Evolutionary conservation across 1,140 invertebrate species (phyloP), one percentile per base, ranked within the genome.

Genomic region (Rhizoglyphus robini): DNA sequence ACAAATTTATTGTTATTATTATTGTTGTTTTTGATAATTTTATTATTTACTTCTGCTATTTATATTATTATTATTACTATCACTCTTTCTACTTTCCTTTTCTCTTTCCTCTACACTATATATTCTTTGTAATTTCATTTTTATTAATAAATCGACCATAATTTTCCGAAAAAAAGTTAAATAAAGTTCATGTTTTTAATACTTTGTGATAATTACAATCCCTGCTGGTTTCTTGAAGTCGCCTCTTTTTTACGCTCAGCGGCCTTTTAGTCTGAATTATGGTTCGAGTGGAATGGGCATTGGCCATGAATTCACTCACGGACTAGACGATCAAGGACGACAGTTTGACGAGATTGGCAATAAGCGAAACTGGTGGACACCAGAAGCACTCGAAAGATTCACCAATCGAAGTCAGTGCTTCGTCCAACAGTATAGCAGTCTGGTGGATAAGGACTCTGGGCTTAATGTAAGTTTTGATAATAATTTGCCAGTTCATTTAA

Each of bases 91-190:
- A n/a, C n/a, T n/a, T n/a, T n/a, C n/a, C n/a, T n/a, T n/a, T n/a
- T n/a, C n/a, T n/a, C 72, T 80, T 81, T 70, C 77, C 80, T 2
- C 79, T 81, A 60, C 77, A 81, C 58, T 84, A 84, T n/a, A n/a
- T n/a, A n/a, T n/a, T n/a, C n/a, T n/a, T n/a, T n/a, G n/a, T n/a
- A n/a, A n/a, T n/a, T n/a, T n/a, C n/a, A n/a, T n/a, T n/a, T 70
- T 63, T 59, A 63, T 68, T 65, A 63, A 68, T 30, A 68, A 66
- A 31, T 63, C 18, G 36, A 11, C 18, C 18, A n/a, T 13, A 1
- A 4, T 13, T 29, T 41, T 59, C 4, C 4, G 31, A 2, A 1
- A 32, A 13, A 5, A 25, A 46, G 34, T 32, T 34, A n/a, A n/a
- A n/a, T n/a, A n/a, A 1, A n/a, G 23, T 29, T 64, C 5, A 18